Percentiles rank a stretch among this genome's conserved stretches.
phyloP scores from a whole-genome alignment of 2,797 vertebrate species.

The Notamacropus eugenii region DNA sequence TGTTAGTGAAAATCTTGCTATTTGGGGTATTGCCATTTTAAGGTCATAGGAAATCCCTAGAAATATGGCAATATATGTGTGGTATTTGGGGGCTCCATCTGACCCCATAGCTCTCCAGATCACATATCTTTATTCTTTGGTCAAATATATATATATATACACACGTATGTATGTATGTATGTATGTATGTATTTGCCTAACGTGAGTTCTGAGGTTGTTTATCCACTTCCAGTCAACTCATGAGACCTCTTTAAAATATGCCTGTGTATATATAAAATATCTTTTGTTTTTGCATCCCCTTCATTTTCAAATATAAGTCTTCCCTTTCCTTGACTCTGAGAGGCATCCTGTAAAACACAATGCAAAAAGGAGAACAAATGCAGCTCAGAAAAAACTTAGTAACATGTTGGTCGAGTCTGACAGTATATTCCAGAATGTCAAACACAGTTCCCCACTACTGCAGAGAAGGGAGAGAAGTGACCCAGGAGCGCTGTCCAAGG shows the following conservation, averaged over 20 bases:
- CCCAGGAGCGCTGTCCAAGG: not conserved
- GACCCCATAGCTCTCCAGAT: conserved; percentile 35
- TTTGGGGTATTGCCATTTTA: conserved; percentile 12
- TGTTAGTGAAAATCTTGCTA: conserved; percentile 25
- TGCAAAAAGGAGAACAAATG: not conserved
- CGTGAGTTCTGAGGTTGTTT: not conserved
- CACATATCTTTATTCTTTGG: conserved; percentile 42
- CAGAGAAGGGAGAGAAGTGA: not conserved
- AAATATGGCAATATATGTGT: conserved; percentile 47
- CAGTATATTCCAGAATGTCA: not conserved
- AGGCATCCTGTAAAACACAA: not conserved
- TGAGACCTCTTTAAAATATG: not conserved
- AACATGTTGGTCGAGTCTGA: not conserved
- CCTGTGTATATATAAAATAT: not conserved
- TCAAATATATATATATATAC: not conserved
- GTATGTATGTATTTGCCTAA: not conserved
- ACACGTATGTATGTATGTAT: fast-evolving
- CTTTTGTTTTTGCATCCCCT: not conserved
- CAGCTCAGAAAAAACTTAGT: not conserved
- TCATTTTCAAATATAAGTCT: not conserved
- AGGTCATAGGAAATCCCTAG: conserved; percentile 63
- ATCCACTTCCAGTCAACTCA: not conserved
- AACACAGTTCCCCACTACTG: not conserved
- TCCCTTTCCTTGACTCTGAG: not conserved
- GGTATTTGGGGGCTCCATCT: conserved; percentile 15